Evolutionary conservation across 2,113 vertebrate species (phyloP).

Genomic region (Enhydra lutris): DNA sequence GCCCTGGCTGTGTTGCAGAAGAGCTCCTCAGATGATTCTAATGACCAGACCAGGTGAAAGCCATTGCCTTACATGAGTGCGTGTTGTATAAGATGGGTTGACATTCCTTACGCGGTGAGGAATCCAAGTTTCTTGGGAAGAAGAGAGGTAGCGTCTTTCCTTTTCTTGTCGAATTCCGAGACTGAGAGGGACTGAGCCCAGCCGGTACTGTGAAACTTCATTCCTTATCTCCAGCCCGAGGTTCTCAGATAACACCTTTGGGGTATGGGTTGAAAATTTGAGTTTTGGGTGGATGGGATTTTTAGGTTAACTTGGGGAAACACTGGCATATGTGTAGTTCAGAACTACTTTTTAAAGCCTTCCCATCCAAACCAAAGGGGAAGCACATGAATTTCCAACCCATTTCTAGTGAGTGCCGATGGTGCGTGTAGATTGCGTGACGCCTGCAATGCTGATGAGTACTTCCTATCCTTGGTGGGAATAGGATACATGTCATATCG

Average conservation of each 20-base stretch:
- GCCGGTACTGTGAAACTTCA: neutral
- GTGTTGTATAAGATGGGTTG: neutral
- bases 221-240: neutral
- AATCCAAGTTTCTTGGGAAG: neutral
- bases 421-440: neutral
- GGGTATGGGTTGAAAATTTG: neutral
- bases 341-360: neutral
- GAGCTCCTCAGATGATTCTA: neutral
- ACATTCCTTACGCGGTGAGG: neutral
- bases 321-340: neutral
- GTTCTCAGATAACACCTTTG: neutral
- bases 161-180: neutral
- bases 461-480: no score
- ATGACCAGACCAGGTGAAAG: neutral
- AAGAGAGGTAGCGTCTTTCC: neutral
- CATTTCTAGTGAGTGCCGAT: neutral
- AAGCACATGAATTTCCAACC: neutral
- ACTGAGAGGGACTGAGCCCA: neutral
- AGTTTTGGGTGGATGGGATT: neutral
- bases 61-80: neutral
- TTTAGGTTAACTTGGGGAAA: neutral
- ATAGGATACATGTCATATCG: constrained; percentile 14
- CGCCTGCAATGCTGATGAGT: neutral
- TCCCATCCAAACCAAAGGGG: neutral
- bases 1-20: neutral